Conservation (phyloP, 2,113 vertebrate genomes). For the Ursus arctos region DNA sequence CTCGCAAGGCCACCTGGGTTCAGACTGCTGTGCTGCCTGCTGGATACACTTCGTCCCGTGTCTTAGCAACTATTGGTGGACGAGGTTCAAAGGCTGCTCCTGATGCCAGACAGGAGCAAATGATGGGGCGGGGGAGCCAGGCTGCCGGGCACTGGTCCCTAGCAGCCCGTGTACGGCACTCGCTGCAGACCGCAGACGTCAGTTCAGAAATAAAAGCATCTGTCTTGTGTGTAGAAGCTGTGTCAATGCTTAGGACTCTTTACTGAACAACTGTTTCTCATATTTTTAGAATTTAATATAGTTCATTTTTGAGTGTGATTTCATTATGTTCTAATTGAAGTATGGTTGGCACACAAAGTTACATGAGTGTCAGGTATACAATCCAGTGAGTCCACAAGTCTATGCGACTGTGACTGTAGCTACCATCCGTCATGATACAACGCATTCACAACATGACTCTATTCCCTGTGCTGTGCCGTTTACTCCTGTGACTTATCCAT, state of each 20-base stretch:
- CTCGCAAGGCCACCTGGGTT: accelerated
- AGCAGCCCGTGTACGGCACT: accelerated
- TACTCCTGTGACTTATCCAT: background rate
- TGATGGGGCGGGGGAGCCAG: accelerated
- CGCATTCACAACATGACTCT: accelerated
- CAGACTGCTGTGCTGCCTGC: accelerated
- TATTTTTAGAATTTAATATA: background rate
- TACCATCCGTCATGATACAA: accelerated
- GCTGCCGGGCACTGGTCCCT: background rate
- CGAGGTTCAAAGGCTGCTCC: accelerated
- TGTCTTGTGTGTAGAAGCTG: background rate
- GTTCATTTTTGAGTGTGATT: background rate
- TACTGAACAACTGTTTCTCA: accelerated
- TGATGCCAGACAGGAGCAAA: background rate
- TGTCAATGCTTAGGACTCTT: background rate
- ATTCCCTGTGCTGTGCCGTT: background rate
- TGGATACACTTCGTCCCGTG: accelerated
- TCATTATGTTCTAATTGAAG: background rate
- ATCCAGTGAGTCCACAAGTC: background rate
- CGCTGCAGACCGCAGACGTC: background rate
- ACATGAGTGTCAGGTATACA: background rate
- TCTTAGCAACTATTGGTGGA: accelerated
- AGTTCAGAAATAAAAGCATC: background rate
- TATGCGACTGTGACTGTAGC: background rate
- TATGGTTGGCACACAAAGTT: background rate